Conservation (phyloP, 37 sponge, comb jelly and placozoan species). For the Crambe crambe region DNA sequence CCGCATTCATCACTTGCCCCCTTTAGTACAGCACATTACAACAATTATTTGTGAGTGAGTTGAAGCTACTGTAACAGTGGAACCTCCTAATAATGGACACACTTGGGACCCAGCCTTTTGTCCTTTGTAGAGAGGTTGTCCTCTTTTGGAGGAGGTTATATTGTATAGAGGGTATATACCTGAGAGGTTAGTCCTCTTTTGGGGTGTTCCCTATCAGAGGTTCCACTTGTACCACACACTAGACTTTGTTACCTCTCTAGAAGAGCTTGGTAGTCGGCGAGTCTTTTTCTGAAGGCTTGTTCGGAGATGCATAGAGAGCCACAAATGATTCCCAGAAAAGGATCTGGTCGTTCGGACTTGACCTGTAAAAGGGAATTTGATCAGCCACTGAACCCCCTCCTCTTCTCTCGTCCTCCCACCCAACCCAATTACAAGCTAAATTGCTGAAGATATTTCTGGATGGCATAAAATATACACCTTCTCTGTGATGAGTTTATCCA, state of each 20-base stretch:
- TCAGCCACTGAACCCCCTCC: neutral
- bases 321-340: conserved; percentile 87
- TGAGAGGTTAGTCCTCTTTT: no score
- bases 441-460: neutral
- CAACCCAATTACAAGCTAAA: neutral
- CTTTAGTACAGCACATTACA: conserved; percentile 48
- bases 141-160: no score
- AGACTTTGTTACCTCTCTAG: conserved; percentile 75
- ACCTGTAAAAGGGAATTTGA: neutral
- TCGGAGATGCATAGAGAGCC: conserved; percentile 89
- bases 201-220: no score
- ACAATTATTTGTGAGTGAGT: neutral
- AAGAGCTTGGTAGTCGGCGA: conserved; percentile 85
- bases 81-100: no score
- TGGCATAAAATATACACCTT: conserved; percentile 35
- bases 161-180: no score
- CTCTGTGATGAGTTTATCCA: conserved; percentile 92
- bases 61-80: no score
- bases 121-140: no score
- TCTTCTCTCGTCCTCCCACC: neutral
- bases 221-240: no score
- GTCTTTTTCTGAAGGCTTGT: conserved; percentile 84
- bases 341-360: conserved; percentile 75
- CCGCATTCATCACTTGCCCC: conserved; percentile 92
- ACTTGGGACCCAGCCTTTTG: no score